phyloP scores from a whole-genome alignment of 2,797 vertebrate species.

The Darevskia nairensis region DNA sequence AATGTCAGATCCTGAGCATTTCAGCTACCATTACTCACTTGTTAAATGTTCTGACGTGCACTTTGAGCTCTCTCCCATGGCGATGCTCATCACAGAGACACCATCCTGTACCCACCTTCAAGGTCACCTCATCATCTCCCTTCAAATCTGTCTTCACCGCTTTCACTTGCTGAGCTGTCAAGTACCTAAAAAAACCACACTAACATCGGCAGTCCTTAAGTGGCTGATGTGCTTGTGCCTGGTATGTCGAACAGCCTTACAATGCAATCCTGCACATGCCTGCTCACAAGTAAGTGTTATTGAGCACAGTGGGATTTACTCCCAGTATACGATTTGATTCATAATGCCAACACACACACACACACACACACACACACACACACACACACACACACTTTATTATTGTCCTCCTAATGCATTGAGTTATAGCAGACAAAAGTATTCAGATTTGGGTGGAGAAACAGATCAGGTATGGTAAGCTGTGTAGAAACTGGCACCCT shows the following conservation, averaged over 20 bases:
- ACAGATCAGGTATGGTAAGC: neutral
- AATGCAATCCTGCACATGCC: no score
- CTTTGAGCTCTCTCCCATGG: conserved; percentile 13
- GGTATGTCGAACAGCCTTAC: neutral
- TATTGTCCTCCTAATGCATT: neutral
- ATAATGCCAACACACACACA: neutral
- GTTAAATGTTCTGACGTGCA: conserved; percentile 6
- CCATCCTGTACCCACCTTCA: neutral
- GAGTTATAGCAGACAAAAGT: neutral
- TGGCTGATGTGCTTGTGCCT: neutral
- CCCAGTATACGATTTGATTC: no score
- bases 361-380: no score
- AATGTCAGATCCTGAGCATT: conserved; percentile 14
- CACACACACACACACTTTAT: neutral
- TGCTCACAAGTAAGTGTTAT: no score
- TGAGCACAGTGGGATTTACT: no score
- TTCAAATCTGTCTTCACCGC: neutral
- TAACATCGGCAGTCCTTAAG: neutral
- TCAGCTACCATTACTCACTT: conserved; percentile 23
- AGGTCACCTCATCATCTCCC: conserved; percentile 4
- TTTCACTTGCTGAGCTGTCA: neutral
- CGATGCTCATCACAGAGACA: neutral
- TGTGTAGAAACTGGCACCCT: neutral
- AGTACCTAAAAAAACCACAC: neutral
- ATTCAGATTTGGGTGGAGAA: neutral